These are phyloP conservation scores for Flabesymbios commensalis DNA, from an alignment of 2,888 invertebrate genomes.

Conservation along the genomic window DNA sequence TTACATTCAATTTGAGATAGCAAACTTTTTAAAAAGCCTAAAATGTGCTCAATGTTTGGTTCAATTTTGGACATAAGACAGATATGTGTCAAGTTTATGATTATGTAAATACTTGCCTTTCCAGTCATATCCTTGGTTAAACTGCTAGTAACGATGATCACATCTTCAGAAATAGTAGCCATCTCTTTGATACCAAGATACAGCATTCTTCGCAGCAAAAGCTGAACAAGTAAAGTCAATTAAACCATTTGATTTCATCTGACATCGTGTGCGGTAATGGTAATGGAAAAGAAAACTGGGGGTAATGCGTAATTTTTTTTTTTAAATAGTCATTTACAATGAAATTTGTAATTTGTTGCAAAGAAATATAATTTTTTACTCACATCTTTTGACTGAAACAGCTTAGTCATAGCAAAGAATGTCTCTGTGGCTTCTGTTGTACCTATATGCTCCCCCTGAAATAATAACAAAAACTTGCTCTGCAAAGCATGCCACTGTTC, in stretches of 20 bases:
- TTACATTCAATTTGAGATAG: no score
- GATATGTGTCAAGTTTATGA: no score
- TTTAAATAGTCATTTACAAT: not conserved
- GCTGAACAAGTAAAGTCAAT: conserved; percentile 42
- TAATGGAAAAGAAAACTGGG: not conserved
- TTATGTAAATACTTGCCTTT: conserved; percentile 29
- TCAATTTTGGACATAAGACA: no score
- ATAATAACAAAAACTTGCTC: no score
- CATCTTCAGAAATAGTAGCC: conserved; percentile 93
- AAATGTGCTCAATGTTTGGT: no score
- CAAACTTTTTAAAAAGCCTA: no score
- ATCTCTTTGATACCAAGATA: conserved; percentile 91
- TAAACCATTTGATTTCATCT: not conserved
- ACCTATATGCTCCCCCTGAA: conserved; percentile 82
- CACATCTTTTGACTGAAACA: conserved; percentile 96
- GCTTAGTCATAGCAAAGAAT: conserved; percentile 98
- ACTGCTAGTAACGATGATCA: conserved; percentile 95
- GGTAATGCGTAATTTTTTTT: not conserved
- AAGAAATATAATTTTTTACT: conserved; percentile 28
- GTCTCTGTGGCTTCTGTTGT: conserved; percentile 96
- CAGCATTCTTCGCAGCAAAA: conserved; percentile 87
- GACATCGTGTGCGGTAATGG: not conserved
- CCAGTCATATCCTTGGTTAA: conserved; percentile 99
- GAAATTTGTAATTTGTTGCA: no score
- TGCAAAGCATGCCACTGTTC: no score